phyloP scores from a whole-genome alignment of 2,888 invertebrate species.

The Diogma glabrata region DNA sequence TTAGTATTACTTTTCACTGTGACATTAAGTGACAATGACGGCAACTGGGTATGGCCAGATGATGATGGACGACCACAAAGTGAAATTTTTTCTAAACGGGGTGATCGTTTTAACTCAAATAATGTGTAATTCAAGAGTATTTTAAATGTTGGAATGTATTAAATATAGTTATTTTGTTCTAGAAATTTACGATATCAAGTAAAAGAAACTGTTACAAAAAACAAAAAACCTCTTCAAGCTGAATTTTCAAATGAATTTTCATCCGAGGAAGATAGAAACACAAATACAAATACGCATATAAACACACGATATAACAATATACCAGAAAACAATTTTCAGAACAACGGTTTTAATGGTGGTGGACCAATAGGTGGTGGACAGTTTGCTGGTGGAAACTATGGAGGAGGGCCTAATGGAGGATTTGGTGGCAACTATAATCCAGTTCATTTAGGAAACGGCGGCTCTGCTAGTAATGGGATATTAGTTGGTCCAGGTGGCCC shows the following conservation, averaged over 20 bases:
- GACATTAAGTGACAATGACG: too few relatives aligned
- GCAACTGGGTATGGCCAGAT: constrained; percentile 4
- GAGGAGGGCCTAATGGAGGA: constrained; percentile 12
- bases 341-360: constrained; percentile 2
- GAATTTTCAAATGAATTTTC: constrained; percentile 2
- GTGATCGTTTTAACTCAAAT: too few relatives aligned
- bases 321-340: too few relatives aligned
- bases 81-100: too few relatives aligned
- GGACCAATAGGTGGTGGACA: constrained; percentile 20
- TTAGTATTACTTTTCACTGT: too few relatives aligned
- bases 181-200: constrained; percentile 4
- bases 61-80: too few relatives aligned
- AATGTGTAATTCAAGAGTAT: not conserved
- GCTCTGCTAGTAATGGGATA: constrained; percentile 21
- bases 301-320: not conserved
- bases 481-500: constrained; percentile 38
- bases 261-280: constrained; percentile 31
- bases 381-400: constrained; percentile 16
- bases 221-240: not conserved
- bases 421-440: constrained; percentile 12
- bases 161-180: too few relatives aligned
- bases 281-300: too few relatives aligned
- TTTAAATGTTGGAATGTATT: not conserved
- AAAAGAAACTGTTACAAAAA: not conserved
- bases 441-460: constrained; percentile 4